Conservation (phyloP, 2,888 invertebrate species). For the Ophion ellenae region DNA sequence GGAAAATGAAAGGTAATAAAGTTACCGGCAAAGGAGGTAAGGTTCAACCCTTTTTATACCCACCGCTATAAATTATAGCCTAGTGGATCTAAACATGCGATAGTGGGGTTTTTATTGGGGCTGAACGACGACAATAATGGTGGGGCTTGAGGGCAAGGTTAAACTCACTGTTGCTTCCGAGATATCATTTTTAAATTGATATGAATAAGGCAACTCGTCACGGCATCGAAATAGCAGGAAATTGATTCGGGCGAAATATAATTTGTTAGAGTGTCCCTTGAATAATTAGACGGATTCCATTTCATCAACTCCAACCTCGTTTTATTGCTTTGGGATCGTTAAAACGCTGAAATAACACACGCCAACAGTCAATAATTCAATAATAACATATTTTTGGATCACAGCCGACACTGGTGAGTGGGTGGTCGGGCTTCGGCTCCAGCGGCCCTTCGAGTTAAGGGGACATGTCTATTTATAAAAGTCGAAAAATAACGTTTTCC, state of each 20-base stretch:
- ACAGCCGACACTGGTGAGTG: too few species aligned
- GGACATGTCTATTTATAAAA: too few species aligned
- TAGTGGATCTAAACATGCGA: slow-evolving; percentile 44
- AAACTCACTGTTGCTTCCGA: not conserved
- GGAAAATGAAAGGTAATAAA: slow-evolving; percentile 44
- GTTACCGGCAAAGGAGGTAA: slow-evolving; percentile 57
- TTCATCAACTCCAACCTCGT: not conserved
- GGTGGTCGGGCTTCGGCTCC: too few species aligned
- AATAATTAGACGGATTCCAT: not conserved
- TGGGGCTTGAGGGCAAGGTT: not conserved
- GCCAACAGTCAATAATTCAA: not conserved
- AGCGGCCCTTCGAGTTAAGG: too few species aligned
- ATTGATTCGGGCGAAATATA: not conserved
- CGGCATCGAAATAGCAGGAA: not conserved
- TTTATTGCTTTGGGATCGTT: not conserved
- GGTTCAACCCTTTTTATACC: slow-evolving; percentile 54
- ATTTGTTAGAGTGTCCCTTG: not conserved
- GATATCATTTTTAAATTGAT: not conserved
- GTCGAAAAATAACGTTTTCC: too few species aligned
- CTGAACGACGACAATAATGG: slow-evolving; percentile 28
- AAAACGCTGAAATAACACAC: not conserved
- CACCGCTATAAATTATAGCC: slow-evolving; percentile 49
- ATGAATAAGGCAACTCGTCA: not conserved
- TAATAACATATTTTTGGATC: not conserved
- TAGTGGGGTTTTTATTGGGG: slow-evolving; percentile 51